phyloP scores from a whole-genome alignment of 1,140 invertebrate genomes.

The Atta cephalotes region DNA sequence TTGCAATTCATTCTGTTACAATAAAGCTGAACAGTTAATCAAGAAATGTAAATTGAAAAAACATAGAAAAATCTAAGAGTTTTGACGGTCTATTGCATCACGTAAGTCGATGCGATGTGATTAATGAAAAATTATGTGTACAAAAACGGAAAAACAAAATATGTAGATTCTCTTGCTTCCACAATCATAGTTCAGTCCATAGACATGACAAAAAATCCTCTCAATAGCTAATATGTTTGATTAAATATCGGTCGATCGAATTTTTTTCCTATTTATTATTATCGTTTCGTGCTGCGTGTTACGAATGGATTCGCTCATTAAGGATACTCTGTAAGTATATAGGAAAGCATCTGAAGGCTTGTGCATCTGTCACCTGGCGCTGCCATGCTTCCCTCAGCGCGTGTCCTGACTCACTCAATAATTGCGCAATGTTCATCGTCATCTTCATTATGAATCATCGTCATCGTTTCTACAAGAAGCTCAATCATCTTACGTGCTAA shows the following conservation, averaged over 20 bases:
- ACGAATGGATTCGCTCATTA: conserved; percentile 56
- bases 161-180: background rate
- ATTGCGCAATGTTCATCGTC: conserved; percentile 57
- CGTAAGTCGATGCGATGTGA: background rate
- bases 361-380: conserved; percentile 73
- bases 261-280: conserved; percentile 25
- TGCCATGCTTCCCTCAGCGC: conserved; percentile 47
- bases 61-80: background rate
- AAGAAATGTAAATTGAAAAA: background rate
- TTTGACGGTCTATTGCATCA: background rate
- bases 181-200: conserved; percentile 2
- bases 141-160: background rate
- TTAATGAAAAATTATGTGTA: conserved; percentile 19
- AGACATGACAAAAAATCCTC: background rate
- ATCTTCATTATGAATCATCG: conserved; percentile 64
- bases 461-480: conserved; percentile 24
- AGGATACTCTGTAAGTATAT: conserved; percentile 53
- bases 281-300: conserved; percentile 17
- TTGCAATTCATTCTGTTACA: conserved; percentile 10
- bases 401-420: conserved; percentile 63
- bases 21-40: background rate
- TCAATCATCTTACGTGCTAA: conserved; percentile 36
- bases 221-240: conserved; percentile 16
- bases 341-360: conserved; percentile 57
- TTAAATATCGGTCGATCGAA: conserved; percentile 31